Evolutionary conservation across 1,140 invertebrate species (phyloP).

Genomic region (Drosophila nasuta): DNA sequence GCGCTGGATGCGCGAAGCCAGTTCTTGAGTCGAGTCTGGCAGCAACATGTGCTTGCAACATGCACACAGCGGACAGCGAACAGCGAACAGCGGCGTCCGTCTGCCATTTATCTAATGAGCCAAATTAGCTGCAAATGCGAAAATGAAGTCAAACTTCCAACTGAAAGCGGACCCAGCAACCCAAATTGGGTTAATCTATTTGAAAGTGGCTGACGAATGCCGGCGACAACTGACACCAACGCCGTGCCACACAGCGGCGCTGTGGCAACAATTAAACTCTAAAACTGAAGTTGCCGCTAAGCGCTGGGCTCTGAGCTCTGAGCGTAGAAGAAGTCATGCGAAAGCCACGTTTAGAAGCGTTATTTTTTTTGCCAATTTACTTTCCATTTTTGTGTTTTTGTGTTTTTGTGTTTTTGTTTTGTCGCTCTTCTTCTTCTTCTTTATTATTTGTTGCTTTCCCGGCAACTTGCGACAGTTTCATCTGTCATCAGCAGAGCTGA

Average conservation of each 20-base stretch:
- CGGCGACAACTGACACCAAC: conserved; percentile 14
- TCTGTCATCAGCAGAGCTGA: conserved; percentile 1
- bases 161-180: conserved; percentile 55
- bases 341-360: conserved; percentile 54
- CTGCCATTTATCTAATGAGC: conserved; percentile 36
- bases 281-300: too few relatives aligned
- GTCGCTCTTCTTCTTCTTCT: not conserved
- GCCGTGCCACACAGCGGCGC: not conserved
- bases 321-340: conserved; percentile 27
- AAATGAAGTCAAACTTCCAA: conserved; percentile 29
- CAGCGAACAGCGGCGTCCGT: not conserved
- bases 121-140: conserved; percentile 40
- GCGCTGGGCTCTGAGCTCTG: too few relatives aligned
- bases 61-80: not conserved
- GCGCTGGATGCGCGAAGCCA: conserved; percentile 16
- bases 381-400: conserved; percentile 54
- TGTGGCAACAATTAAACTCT: too few relatives aligned
- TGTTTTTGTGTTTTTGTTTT: conserved; percentile 30
- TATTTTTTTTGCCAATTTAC: conserved; percentile 23
- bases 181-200: conserved; percentile 80
- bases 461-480: conserved; percentile 24
- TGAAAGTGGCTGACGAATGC: conserved; percentile 60
- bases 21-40: conserved; percentile 48
- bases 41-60: conserved; percentile 5
- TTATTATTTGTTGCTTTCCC: conserved; percentile 3